Percentiles rank a stretch among this genome's conserved stretches.
Conservation (phyloP, 2,797 vertebrate species). For the Pipistrellus nathusii region DNA sequence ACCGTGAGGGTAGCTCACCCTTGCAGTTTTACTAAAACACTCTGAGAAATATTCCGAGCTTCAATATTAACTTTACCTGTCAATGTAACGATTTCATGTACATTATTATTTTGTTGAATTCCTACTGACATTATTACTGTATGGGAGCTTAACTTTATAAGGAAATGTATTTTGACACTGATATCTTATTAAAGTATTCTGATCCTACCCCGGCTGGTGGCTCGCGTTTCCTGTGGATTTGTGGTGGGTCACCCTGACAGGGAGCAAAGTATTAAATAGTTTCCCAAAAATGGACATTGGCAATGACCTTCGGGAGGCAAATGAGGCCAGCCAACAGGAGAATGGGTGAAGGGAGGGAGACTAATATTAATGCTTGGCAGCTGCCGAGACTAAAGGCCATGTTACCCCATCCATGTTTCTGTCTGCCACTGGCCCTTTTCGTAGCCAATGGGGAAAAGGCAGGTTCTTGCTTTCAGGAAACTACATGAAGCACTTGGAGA, state of each 20-base stretch:
- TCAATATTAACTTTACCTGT: conserved; percentile 92
- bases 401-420: accelerated
- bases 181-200: conserved; percentile 99
- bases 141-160: conserved; percentile 94
- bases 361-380: not conserved
- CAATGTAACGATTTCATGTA: conserved; percentile 90
- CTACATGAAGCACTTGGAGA: not conserved
- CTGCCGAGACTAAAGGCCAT: not conserved
- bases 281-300: conserved; percentile 83
- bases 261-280: conserved; percentile 83
- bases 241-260: conserved; percentile 78
- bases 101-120: conserved; percentile 89
- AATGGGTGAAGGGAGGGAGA: not conserved
- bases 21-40: conserved; percentile 90
- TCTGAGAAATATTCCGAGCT: conserved; percentile 89
- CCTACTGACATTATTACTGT: conserved; percentile 94
- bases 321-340: not conserved
- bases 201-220: conserved; percentile 89
- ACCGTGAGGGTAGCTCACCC: conserved; percentile 89
- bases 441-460: not conserved
- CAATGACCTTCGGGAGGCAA: conserved; percentile 79
- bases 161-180: conserved; percentile 99
- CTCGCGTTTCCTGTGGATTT: conserved; percentile 83
- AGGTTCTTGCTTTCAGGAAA: not conserved
- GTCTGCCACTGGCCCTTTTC: not conserved